Percentiles rank a stretch among this genome's conserved stretches.
phyloP scores from a whole-genome alignment of 2,888 invertebrate species.

The Dilophus febrilis region DNA sequence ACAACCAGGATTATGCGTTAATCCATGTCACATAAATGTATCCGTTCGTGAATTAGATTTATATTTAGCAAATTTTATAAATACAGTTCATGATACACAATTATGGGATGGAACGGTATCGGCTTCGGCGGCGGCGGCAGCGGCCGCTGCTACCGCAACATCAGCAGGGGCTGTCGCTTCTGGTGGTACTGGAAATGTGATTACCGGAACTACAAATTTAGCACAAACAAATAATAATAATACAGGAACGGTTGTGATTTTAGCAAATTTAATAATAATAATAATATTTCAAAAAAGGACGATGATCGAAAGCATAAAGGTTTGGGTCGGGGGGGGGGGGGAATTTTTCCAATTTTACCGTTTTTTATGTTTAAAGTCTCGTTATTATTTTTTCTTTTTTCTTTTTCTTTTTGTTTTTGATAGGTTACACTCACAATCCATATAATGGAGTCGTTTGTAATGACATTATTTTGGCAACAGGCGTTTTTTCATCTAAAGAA shows the following conservation, averaged over 20 bases:
- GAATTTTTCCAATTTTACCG: too few relatives aligned
- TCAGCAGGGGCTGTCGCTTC: too few relatives aligned
- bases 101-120: not conserved
- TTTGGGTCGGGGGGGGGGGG: constrained; percentile 25
- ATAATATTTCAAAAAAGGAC: constrained; percentile 34
- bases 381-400: constrained; percentile 3
- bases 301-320: constrained; percentile 63
- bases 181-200: too few relatives aligned
- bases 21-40: constrained; percentile 99
- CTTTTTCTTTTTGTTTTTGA: too few relatives aligned
- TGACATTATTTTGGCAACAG: constrained; percentile 98
- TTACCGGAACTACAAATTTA: too few relatives aligned
- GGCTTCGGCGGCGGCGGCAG: not conserved
- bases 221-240: not conserved
- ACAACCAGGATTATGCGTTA: constrained; percentile 93
- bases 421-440: constrained; percentile 83
- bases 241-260: constrained; percentile 31
- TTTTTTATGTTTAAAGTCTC: too few relatives aligned
- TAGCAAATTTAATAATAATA: not conserved
- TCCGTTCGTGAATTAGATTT: constrained; percentile 97
- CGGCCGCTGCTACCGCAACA: not conserved
- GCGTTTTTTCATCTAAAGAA: constrained; percentile 99
- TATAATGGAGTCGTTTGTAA: constrained; percentile 97
- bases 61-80: constrained; percentile 98
- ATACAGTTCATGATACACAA: constrained; percentile 72